Conservation (phyloP, 2,113 vertebrate genomes). For the Tursiops truncatus region DNA sequence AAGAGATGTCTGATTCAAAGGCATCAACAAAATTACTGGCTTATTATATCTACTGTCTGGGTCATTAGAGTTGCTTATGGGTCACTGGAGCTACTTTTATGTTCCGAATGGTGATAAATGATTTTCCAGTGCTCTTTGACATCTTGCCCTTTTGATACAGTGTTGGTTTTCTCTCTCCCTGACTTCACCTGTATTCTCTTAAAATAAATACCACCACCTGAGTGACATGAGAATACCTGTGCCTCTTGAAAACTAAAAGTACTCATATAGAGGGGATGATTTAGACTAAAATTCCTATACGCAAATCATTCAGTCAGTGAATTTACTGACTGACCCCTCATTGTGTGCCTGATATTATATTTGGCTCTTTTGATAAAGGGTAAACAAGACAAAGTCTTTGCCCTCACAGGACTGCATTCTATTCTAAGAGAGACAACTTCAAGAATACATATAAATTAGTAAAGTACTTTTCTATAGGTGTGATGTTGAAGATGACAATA, state of each 20-base stretch:
- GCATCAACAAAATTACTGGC: background rate
- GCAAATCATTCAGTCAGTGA: background rate
- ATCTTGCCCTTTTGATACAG: background rate
- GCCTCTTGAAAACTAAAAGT: background rate
- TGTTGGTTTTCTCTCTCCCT: background rate
- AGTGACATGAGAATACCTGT: background rate
- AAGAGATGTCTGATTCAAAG: background rate
- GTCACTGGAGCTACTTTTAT: constrained; percentile 1
- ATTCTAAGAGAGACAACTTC: background rate
- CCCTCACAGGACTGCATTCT: background rate
- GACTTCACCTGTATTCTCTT: background rate
- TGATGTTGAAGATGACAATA: background rate
- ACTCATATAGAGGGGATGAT: background rate
- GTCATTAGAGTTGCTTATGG: background rate
- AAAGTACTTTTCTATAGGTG: background rate
- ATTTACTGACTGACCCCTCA: background rate
- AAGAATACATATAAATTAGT: background rate
- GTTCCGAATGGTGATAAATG: constrained; percentile 29
- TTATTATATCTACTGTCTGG: background rate
- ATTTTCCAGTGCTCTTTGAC: constrained; percentile 10
- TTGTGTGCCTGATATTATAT: background rate
- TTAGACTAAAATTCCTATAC: background rate
- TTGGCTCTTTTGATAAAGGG: background rate
- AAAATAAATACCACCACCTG: background rate
- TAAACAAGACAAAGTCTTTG: background rate